Conservation (phyloP, 2,113 vertebrate genomes). For the Plectropomus leopardus region DNA sequence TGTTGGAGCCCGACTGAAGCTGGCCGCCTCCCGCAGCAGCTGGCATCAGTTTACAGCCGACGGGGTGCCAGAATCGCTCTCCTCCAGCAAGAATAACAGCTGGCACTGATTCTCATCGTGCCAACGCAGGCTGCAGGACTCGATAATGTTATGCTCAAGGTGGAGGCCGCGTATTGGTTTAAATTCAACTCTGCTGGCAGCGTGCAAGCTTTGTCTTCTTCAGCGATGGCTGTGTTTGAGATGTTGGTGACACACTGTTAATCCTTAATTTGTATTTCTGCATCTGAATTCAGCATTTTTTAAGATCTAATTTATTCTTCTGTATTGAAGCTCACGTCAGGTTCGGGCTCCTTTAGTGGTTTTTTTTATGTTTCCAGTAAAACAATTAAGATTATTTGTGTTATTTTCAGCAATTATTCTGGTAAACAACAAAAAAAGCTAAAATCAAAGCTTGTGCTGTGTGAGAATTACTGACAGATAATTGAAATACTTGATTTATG, state of each 20-base stretch:
- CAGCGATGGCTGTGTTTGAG: conserved; percentile 10
- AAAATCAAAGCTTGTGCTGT: not conserved
- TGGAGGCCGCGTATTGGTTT: conserved; percentile 42
- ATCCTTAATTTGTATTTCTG: conserved; percentile 19
- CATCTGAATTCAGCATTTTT: conserved; percentile 20
- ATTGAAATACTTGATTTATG: not conserved
- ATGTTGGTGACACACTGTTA: not conserved
- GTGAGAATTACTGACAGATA: not conserved
- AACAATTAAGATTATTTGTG: not conserved
- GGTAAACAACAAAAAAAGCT: not conserved
- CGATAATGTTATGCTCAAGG: conserved; percentile 55
- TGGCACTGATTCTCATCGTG: conserved; percentile 52
- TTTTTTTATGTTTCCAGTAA: not conserved
- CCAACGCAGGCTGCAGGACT: conserved; percentile 55
- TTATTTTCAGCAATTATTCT: not conserved
- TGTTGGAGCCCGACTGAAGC: conserved; percentile 32
- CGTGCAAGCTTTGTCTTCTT: not conserved
- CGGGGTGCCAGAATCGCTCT: conserved; percentile 44
- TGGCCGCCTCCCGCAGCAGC: conserved; percentile 45
- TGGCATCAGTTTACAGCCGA: conserved; percentile 49
- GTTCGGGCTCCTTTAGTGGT: not conserved
- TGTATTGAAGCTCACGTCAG: not conserved
- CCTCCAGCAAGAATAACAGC: conserved; percentile 61
- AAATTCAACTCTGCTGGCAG: conserved; percentile 30
- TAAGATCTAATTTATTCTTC: conserved; percentile 2